Evolutionary conservation across 2,797 vertebrate genomes (phyloP), one percentile per base, ranked within the genome.

Genomic region (Pangasius djambal): DNA sequence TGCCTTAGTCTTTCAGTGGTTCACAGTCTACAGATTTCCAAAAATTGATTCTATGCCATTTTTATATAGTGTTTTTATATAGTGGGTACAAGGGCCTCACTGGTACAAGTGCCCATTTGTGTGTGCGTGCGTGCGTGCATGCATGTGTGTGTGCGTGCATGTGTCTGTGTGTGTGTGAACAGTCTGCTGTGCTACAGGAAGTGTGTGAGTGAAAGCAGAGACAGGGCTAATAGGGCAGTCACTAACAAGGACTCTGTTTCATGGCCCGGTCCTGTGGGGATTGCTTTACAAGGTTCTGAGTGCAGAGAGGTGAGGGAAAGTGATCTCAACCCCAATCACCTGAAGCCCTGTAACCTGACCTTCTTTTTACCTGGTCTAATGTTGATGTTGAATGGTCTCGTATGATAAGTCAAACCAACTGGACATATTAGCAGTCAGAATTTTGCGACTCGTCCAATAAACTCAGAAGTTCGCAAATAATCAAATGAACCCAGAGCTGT

Each of bases 181-280:
- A 95, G 94, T 94, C 93, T 93, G 93, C 88, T 95, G 94, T 90
- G 92, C 93, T 94, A 91, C 95, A 96, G 95, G 95, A 96, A 96
- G 95, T 94, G 95, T 95, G 94, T 96, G 95, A 96, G 94, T 93
- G 94, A 96, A 96, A 96, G 94, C 96, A 96, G 94, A 95, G 88
- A 89, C 86, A 75, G 44, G 90, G 84, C 91, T 89, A 89, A 90
- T 89, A 89, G 87, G 89, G 31, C 88, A 87, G 85, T 83, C 61
- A 52, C 88, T 92, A 92, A 92, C 92, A 92, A 92, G 92, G 91
- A 69, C 83, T 79, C 52, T 48, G 16, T 91, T 92, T 92, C 92
- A 92, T 86, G 79, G 55, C 75, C 25, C 25, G 52, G 63, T 88
- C 90, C 90, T 85, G 50, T 82, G 89, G 89, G 91, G 87, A 69